phyloP scores from a whole-genome alignment of 2,113 vertebrate species.

The Bufo gargarizans region DNA sequence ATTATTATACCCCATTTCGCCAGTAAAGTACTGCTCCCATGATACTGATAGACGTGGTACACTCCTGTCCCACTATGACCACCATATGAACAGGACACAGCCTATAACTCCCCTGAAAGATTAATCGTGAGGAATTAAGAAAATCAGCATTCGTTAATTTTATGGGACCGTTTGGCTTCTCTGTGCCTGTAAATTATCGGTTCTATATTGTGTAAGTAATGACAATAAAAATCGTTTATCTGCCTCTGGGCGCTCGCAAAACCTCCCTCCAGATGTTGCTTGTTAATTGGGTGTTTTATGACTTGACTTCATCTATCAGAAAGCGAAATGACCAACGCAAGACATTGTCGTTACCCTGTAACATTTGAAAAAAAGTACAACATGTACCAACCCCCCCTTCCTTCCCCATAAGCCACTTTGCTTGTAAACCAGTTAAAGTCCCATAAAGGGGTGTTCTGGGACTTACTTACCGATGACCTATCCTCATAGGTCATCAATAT shows the following conservation, averaged over 20 bases:
- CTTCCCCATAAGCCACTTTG: no score
- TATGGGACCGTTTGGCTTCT: constrained; percentile 19
- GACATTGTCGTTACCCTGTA: not conserved
- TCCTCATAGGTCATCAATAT: no score
- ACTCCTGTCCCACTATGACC: not conserved
- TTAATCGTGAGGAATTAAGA: not conserved
- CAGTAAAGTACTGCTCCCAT: not conserved
- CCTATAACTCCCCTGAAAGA: constrained; percentile 21
- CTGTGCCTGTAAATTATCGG: constrained; percentile 39
- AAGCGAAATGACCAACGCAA: constrained; percentile 16
- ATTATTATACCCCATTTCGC: not conserved
- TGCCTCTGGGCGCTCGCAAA: constrained; percentile 29
- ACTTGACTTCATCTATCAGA: constrained; percentile 36
- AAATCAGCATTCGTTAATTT: constrained; percentile 32
- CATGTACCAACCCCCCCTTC: not conserved
- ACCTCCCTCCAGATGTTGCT: constrained; percentile 33
- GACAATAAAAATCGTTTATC: constrained; percentile 30
- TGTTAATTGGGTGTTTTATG: constrained; percentile 53
- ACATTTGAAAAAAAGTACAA: not conserved
- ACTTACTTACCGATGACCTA: no score
- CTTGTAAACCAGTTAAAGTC: not conserved
- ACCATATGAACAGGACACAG: not conserved
- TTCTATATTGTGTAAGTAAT: constrained; percentile 41
- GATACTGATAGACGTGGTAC: not conserved
- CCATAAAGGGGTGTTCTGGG: not conserved